phyloP scores from a whole-genome alignment of 2,888 invertebrate species.

The Mythimna pallens region DNA sequence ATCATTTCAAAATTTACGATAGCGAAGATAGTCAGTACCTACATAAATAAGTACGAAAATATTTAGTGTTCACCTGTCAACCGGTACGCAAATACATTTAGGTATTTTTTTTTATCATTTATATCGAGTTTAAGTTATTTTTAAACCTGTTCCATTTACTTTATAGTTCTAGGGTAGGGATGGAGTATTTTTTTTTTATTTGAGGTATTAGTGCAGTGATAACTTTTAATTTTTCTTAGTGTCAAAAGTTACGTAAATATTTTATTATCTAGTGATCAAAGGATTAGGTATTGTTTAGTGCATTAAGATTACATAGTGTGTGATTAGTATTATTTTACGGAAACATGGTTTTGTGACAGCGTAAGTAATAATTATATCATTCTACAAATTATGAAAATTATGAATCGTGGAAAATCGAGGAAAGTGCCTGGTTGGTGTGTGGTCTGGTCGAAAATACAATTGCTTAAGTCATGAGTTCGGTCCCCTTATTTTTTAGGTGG shows the following conservation, averaged over 20 bases:
- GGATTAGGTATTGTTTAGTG: conserved; percentile 26
- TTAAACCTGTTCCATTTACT: conserved; percentile 5
- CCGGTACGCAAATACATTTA: conserved; percentile 21
- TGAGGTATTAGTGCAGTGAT: background rate
- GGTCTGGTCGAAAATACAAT: no score
- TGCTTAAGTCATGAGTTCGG: no score
- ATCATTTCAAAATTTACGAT: conserved; percentile 50
- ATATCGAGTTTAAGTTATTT: conserved; percentile 4
- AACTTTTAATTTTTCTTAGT: background rate
- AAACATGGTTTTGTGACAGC: background rate
- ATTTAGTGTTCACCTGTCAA: conserved; percentile 33
- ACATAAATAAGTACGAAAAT: conserved; percentile 34
- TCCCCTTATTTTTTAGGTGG: no score
- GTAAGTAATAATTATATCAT: conserved; percentile 13
- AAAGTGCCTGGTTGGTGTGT: no score
- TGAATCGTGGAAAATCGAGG: background rate
- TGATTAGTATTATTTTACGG: conserved; percentile 10
- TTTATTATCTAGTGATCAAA: conserved; percentile 35
- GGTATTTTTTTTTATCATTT: conserved; percentile 11
- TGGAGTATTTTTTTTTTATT: background rate
- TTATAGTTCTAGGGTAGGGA: background rate
- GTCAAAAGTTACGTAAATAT: conserved; percentile 35
- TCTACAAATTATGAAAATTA: background rate
- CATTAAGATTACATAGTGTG: conserved; percentile 16
- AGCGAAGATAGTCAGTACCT: conserved; percentile 37